phyloP scores from a whole-genome alignment of 2,113 vertebrate species.

The Speoplatyrhinus poulsoni region DNA sequence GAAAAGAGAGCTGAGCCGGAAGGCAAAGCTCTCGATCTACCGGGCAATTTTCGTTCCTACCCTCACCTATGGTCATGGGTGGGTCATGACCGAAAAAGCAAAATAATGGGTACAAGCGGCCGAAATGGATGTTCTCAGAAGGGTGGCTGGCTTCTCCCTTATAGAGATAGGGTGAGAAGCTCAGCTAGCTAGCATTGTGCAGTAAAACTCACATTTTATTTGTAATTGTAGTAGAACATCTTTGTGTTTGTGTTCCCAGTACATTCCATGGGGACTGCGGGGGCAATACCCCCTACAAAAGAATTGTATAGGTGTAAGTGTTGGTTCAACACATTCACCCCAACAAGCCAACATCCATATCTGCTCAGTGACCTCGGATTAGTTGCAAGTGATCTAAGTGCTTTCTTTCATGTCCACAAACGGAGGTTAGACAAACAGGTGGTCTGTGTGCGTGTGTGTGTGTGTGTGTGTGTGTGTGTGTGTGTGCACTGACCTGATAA shows the following conservation, averaged over 20 bases:
- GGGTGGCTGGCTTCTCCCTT: no score
- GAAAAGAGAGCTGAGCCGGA: no score
- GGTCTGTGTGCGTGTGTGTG: constrained; percentile 24
- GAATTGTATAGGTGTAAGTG: constrained; percentile 49
- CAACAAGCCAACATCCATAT: constrained; percentile 48
- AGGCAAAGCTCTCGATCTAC: no score
- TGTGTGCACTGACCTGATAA: constrained; percentile 23
- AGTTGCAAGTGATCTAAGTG: constrained; percentile 45
- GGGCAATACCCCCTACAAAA: constrained; percentile 61
- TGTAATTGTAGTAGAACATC: no score
- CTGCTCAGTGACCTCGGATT: constrained; percentile 58
- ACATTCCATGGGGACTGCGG: constrained; percentile 43
- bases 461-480: neutral
- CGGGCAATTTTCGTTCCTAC: no score
- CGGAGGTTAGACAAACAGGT: constrained; percentile 23
- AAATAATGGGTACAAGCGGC: no score
- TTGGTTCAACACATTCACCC: constrained; percentile 62
- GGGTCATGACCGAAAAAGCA: no score
- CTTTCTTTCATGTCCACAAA: constrained; percentile 48
- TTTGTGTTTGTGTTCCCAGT: constrained; percentile 27
- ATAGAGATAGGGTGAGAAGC: no score
- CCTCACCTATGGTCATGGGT: no score
- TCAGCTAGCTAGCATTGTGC: no score
- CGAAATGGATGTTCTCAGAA: no score
- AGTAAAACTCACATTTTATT: no score